phyloP scores from a whole-genome alignment of 2,888 invertebrate species.

The Steinernema carpocapsae region DNA sequence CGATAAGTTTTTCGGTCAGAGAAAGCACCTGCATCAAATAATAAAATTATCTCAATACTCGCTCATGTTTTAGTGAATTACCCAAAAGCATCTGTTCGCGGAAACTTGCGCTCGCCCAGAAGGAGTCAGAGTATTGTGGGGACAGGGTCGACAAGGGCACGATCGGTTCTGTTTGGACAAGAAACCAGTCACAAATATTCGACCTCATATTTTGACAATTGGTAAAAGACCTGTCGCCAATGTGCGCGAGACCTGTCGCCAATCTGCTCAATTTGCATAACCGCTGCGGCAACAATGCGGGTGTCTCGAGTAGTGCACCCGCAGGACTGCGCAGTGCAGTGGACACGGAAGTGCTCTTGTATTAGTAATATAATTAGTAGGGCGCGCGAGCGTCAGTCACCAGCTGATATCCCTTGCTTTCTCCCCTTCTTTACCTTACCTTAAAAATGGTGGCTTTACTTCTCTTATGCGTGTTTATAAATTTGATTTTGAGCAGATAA shows the following conservation, averaged over 20 bases:
- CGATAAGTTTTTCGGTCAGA: constrained; percentile 2
- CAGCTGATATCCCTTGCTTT: constrained; percentile 3
- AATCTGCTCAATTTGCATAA: constrained; percentile 34
- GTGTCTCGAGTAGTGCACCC: constrained; percentile 25
- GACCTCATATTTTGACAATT: constrained; percentile 10
- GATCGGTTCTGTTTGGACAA: neutral
- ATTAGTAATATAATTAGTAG: constrained; percentile 26
- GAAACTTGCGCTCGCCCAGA: neutral
- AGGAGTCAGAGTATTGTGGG: too few relatives aligned
- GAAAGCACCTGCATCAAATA: constrained; percentile 13
- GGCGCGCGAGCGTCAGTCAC: neutral
- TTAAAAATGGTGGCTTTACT: neutral
- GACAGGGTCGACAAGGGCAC: too few relatives aligned
- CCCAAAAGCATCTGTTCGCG: constrained; percentile 1
- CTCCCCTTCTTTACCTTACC: neutral
- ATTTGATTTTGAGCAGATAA: too few relatives aligned
- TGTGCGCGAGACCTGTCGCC: constrained; percentile 19
- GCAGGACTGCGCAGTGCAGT: constrained; percentile 20
- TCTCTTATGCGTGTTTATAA: neutral
- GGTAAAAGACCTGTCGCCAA: neutral
- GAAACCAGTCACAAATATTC: neutral
- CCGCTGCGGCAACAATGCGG: constrained; percentile 34
- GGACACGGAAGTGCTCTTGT: constrained; percentile 13
- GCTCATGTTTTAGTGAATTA: neutral
- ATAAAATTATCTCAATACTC: neutral